Percentiles rank a stretch among this genome's conserved stretches.
phyloP scores from a whole-genome alignment of 2,888 invertebrate genomes.

The Spodoptera exigua region DNA sequence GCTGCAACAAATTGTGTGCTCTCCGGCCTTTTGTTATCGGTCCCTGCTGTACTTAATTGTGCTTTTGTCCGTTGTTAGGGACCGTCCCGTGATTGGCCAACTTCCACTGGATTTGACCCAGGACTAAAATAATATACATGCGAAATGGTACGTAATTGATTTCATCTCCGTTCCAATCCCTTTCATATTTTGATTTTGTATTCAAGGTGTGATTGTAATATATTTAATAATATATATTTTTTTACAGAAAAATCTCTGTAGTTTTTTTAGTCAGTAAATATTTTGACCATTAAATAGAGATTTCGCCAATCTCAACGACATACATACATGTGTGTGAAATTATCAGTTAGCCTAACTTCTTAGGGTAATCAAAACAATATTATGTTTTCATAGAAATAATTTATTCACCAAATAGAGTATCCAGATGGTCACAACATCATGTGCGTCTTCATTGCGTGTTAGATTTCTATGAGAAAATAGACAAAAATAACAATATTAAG shows the following conservation, averaged over 20 bases:
- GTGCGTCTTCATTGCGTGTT: conserved; percentile 37
- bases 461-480: conserved; percentile 9
- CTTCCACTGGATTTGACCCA: conserved; percentile 69
- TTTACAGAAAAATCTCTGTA: not conserved
- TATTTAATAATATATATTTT: conserved; percentile 1
- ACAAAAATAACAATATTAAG: conserved; percentile 13
- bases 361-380: too few species aligned
- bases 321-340: too few species aligned
- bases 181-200: conserved; percentile 15
- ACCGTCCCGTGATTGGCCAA: conserved; percentile 76
- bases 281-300: too few species aligned
- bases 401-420: not conserved
- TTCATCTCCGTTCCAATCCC: conserved; percentile 34
- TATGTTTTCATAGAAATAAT: conserved; percentile 9
- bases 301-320: too few species aligned
- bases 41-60: conserved; percentile 87
- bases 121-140: conserved; percentile 71
- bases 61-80: conserved; percentile 84
- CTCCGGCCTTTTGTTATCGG: conserved; percentile 84
- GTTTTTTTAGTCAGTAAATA: too few species aligned
- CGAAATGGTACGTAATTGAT: conserved; percentile 59
- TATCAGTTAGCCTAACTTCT: too few species aligned
- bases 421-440: conserved; percentile 19
- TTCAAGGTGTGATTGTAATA: conserved; percentile 4
- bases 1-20: conserved; percentile 88